Conservation (phyloP, 2,888 invertebrate species). For the Melanargia galathea region DNA sequence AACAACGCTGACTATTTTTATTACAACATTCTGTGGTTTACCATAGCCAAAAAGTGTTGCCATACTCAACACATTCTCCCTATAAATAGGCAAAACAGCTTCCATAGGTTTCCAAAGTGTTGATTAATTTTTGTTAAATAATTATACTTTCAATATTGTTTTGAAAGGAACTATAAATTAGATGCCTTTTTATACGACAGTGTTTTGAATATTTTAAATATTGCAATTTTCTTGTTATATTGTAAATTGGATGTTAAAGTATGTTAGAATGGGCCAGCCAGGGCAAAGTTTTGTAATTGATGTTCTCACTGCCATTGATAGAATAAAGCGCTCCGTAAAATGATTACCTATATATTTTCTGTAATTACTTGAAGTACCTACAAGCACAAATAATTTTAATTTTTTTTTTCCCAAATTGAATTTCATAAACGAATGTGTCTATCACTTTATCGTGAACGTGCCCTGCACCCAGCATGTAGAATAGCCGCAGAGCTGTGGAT, state of each 20-base stretch:
- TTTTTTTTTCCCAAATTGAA: too few species aligned
- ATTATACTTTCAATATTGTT: not conserved
- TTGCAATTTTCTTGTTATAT: conserved; percentile 1
- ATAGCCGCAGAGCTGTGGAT: too few species aligned
- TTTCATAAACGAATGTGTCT: not conserved
- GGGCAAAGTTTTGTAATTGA: too few species aligned
- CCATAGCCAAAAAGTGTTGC: conserved; percentile 4
- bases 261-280: not conserved
- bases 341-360: too few species aligned
- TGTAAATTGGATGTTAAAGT: too few species aligned
- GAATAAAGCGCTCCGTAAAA: too few species aligned
- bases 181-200: not conserved
- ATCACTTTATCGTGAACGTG: too few species aligned
- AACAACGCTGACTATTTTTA: not conserved
- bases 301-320: not conserved
- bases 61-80: conserved; percentile 5
- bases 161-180: not conserved
- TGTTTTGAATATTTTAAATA: not conserved
- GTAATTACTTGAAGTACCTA: too few species aligned
- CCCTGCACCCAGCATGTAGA: too few species aligned
- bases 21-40: not conserved
- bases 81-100: not conserved
- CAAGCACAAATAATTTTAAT: too few species aligned
- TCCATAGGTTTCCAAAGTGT: conserved; percentile 12
- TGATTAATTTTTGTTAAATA: not conserved